phyloP scores from a whole-genome alignment of 2,113 vertebrate genomes.

The Aptenodytes patagonicus region DNA sequence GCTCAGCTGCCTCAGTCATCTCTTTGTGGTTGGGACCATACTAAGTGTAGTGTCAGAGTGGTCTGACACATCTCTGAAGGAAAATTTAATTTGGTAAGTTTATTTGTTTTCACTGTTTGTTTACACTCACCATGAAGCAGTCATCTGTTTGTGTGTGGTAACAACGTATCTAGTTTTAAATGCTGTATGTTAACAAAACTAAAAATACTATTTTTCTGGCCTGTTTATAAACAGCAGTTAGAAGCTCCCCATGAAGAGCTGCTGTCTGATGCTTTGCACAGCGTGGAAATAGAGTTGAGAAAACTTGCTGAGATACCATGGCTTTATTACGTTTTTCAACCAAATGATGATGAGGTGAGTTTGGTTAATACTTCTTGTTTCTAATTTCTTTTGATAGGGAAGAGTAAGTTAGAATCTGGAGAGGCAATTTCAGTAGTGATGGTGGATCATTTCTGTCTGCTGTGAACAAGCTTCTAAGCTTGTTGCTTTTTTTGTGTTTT shows the following conservation, averaged over 20 bases:
- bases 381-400: not conserved
- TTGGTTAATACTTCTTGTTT: not conserved
- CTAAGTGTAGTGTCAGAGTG: not conserved
- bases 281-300: conserved; percentile 85
- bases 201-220: not conserved
- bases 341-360: conserved; percentile 92
- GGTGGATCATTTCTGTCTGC: not conserved
- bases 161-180: not conserved
- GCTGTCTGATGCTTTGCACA: conserved; percentile 87
- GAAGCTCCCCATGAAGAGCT: conserved; percentile 92
- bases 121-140: not conserved
- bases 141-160: not conserved
- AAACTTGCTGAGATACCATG: conserved; percentile 92
- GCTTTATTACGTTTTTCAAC: conserved; percentile 93
- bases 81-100: not conserved
- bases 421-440: not conserved
- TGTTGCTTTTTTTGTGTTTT: not conserved
- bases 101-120: not conserved
- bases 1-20: not conserved
- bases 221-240: conserved; percentile 80
- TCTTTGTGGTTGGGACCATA: not conserved
- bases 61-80: not conserved
- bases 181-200: not conserved
- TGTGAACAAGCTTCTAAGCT: not conserved
- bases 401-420: not conserved